Evolutionary conservation across 2,797 vertebrate genomes (phyloP).

Genomic region (Gymnoscopelus microlampas): DNA sequence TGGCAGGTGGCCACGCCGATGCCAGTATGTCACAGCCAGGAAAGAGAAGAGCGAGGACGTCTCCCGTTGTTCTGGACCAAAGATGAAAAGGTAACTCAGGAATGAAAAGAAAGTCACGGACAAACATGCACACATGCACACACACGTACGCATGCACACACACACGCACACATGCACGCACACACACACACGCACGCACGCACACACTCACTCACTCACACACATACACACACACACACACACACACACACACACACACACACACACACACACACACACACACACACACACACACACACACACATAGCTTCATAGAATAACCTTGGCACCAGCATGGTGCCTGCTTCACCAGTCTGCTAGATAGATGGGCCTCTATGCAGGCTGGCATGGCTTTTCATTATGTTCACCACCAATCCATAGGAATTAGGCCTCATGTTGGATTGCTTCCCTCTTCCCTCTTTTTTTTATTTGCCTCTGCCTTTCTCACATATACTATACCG

Average conservation of each 20-base stretch:
- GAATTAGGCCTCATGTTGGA: conserved; percentile 50
- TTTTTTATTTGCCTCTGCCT: conserved; percentile 33
- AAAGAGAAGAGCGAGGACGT: conserved; percentile 61
- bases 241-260: not conserved
- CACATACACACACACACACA: conserved; percentile 16
- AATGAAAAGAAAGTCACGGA: conserved; percentile 46
- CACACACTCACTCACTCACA: conserved; percentile 22
- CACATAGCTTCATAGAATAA: conserved; percentile 63
- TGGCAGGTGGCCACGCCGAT: conserved; percentile 71
- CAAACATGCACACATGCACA: conserved; percentile 20
- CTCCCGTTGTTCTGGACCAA: conserved; percentile 62
- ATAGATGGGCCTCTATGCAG: conserved; percentile 67
- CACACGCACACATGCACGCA: conserved; percentile 19
- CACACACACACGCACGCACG: conserved; percentile 24
- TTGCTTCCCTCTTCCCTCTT: conserved; percentile 38
- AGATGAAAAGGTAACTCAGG: conserved; percentile 70
- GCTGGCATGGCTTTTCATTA: conserved; percentile 70
- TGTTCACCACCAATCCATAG: conserved; percentile 55
- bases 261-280: conserved; percentile 16
- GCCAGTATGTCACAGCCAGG: conserved; percentile 53
- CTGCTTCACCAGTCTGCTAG: conserved; percentile 70
- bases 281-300: conserved; percentile 30
- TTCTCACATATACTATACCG: conserved; percentile 18
- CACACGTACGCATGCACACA: conserved; percentile 16
- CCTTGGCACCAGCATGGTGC: conserved; percentile 76